Evolutionary conservation across 2,888 invertebrate species (phyloP), one percentile per base, ranked within the genome.

Genomic region (Agrochola litura): DNA sequence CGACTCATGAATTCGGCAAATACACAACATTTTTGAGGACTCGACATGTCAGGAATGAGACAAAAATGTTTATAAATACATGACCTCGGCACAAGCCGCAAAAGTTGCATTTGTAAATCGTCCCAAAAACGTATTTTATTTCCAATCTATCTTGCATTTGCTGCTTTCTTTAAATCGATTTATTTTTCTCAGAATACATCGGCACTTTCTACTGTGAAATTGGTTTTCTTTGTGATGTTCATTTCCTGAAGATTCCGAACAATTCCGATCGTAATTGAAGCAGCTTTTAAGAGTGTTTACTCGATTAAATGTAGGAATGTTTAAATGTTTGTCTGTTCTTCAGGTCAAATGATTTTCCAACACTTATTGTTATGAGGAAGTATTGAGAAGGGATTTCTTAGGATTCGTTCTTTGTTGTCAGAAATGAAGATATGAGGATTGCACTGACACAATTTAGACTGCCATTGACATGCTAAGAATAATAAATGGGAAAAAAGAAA

Each of bases 231-330:
- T 72, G 66, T 71, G 30, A 65, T 69, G 60, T 43, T 70, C 70
- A 61, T 68, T 79, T 82, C 85, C 81, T 54, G 58, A 61, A 75
- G 65, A 46, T 43, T 22, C 12, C 52, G 52, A 61, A 85, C 64
- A 63, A 82, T 67, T 54, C 30, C 41, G 14, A 41, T 64, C 60
- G 30, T 52, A 66, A 85, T 68, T 52, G 71, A 76, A 73, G 76
- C 30, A 54, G 70, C 73, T 72, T 71, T 86, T 64, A 73, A 71
- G 63, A 46, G 49, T 83, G 86, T 86, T 86, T 83, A 86, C 79
- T 54, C 67, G 56, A 73, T 77, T 52, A 61, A 78, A 83, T 65
- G 56, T 67, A 72, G 30, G 19, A 71, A 49, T 69, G 67, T 61
- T 71, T 30, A 56, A 52, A n/a, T 61, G 70, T 82, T 69, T 84